Percentiles rank a stretch among this genome's conserved stretches.
Conservation (phyloP, 2,888 invertebrate genomes). For the Drosophila meridionalis region DNA sequence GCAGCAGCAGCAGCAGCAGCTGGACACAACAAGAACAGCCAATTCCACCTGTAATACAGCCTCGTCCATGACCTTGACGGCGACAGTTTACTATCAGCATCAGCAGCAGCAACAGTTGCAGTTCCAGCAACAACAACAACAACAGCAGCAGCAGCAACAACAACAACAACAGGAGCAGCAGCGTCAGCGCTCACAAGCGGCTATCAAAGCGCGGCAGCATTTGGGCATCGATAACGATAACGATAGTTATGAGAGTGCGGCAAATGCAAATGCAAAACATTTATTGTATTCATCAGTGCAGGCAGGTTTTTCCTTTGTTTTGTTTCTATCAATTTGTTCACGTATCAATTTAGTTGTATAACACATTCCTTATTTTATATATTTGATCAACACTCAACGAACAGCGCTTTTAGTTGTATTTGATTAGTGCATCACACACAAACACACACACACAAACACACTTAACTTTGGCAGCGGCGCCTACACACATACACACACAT, state of each 20-base stretch:
- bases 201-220: conserved; percentile 17
- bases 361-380: conserved; percentile 14
- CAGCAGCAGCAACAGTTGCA: conserved; percentile 32
- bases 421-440: conserved; percentile 29
- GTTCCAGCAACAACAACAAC: conserved; percentile 9
- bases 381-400: neutral
- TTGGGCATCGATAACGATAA: conserved; percentile 35
- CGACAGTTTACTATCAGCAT: conserved; percentile 72
- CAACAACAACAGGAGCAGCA: conserved; percentile 32
- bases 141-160: conserved; percentile 36
- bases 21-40: conserved; percentile 7
- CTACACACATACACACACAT: conserved; percentile 16
- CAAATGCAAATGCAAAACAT: conserved; percentile 62
- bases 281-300: conserved; percentile 69
- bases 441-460: conserved; percentile 15
- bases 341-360: conserved; percentile 41
- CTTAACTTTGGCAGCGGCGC: conserved; percentile 25
- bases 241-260: conserved; percentile 54
- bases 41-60: conserved; percentile 19
- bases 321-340: conserved; percentile 27
- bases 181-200: conserved; percentile 27
- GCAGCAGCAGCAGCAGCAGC: conserved; percentile 6
- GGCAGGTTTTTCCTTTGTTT: conserved; percentile 74
- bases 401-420: conserved; percentile 53
- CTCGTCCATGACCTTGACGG: conserved; percentile 65